phyloP scores from a whole-genome alignment of 2,113 vertebrate genomes.

The Panurus biarmicus region DNA sequence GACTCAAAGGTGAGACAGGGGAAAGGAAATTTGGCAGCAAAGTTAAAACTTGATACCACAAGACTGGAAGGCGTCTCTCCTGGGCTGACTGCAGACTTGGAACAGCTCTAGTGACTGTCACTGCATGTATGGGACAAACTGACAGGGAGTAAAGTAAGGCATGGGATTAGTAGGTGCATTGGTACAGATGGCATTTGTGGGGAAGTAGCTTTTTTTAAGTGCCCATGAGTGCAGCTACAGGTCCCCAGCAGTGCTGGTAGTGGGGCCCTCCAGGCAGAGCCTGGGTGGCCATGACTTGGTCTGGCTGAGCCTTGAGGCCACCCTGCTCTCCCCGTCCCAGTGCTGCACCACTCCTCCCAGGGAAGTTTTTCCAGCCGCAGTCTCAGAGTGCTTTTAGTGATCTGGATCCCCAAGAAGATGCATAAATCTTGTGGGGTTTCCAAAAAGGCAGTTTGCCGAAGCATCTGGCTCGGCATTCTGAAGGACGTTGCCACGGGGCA shows the following conservation, averaged over 20 bases:
- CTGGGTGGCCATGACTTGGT: fast-evolving
- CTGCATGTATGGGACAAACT: not conserved
- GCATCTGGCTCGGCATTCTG: not conserved
- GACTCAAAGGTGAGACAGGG: not conserved
- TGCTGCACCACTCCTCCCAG: not conserved
- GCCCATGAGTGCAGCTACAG: not conserved
- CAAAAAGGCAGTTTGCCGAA: not conserved
- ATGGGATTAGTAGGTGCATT: not conserved
- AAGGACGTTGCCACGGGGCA: not conserved
- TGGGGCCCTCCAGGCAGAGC: too few relatives aligned
- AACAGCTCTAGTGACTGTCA: not conserved
- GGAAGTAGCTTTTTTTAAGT: not conserved
- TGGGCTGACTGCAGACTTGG: not conserved
- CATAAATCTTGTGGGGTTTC: fast-evolving
- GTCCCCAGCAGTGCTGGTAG: too few relatives aligned
- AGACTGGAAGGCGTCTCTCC: not conserved
- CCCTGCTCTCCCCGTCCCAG: not conserved
- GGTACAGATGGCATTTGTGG: not conserved
- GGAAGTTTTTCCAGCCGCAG: not conserved
- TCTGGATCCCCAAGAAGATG: not conserved
- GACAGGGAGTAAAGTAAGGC: not conserved
- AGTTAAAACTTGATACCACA: not conserved
- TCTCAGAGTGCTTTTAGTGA: not conserved
- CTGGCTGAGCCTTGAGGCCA: not conserved
- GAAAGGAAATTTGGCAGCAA: not conserved